Evolutionary conservation across 2,113 vertebrate species (phyloP), one percentile per base, ranked within the genome.

Genomic region (Gymnarchus niloticus): DNA sequence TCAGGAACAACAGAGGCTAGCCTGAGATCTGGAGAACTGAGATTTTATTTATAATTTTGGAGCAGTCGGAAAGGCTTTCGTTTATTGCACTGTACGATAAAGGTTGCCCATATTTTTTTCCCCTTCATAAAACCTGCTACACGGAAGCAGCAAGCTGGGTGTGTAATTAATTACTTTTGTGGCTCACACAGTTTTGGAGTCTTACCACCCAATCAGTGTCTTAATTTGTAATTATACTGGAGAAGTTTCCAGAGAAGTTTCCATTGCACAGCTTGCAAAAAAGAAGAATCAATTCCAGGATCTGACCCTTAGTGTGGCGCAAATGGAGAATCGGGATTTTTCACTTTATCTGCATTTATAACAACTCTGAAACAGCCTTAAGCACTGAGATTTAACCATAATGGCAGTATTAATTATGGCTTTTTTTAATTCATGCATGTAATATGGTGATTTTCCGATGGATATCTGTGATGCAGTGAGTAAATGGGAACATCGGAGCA

Each of bases 321-420:
- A 56, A 82, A 82, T 56, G 51, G 37, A 44, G 51, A 82, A 33
- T 82, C 51, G 37, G 48, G 54, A 82, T 82, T 54, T 57, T 56
- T 56, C n/a, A 28, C 14, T 25, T 56, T 19, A 33, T 48, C 80
- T 54, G 49, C 28, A 41, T 54, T 54, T 19, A 80, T 82, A 33
- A 17, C 14, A 10, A 82, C 49, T 33, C 0, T 1, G 51, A 82
- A 28, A 21, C 23, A 82, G 25, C 80, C 23, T 37, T 82, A 37
- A 33, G 14, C 51, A 19, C n/a, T n/a, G 17, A 8, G 83, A 57
- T 69, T 28, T 51, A 51, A 84, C 57, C 14, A 41, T 78, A 78
- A 78, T 46, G 6, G 44, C 52, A 48, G 44, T 78, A 78, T 46
- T 10, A 48, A 78, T 46, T 78, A 48, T n/a, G 23, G 7, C 41